Evolutionary conservation across 2,797 vertebrate species (phyloP).

Genomic region (Characodon lateralis): DNA sequence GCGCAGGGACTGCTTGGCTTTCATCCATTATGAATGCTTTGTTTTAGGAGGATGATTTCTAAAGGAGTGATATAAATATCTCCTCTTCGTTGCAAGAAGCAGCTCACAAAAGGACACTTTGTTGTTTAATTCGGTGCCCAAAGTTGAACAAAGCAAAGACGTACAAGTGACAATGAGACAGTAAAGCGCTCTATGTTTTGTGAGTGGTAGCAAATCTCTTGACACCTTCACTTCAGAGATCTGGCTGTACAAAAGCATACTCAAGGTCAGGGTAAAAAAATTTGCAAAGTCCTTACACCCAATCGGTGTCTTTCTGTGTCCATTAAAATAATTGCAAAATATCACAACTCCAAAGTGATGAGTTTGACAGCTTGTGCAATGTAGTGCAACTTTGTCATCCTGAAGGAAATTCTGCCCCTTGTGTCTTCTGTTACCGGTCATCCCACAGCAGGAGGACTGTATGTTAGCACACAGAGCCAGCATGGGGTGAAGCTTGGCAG

Average conservation of each 20-base stretch:
- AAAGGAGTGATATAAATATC: slow-evolving; percentile 77
- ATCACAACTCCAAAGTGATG: slow-evolving; percentile 4
- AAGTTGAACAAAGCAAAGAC: slow-evolving; percentile 42
- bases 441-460: slow-evolving; percentile 31
- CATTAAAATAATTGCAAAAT: slow-evolving; percentile 35
- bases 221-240: slow-evolving; percentile 24
- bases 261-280: slow-evolving; percentile 2
- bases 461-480: slow-evolving; percentile 54
- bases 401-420: slow-evolving; percentile 42
- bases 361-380: slow-evolving; percentile 35
- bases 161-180: slow-evolving; percentile 14
- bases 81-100: slow-evolving; percentile 61
- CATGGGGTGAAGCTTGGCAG: slow-evolving; percentile 43
- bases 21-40: slow-evolving; percentile 77
- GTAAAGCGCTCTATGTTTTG: slow-evolving; percentile 54
- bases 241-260: slow-evolving; percentile 20
- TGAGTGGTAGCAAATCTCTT: slow-evolving; percentile 29
- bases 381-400: slow-evolving; percentile 29
- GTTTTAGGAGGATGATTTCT: slow-evolving; percentile 72
- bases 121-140: slow-evolving; percentile 65
- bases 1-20: slow-evolving; percentile 55
- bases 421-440: slow-evolving; percentile 44
- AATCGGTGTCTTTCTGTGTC: neutral
- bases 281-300: neutral
- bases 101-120: slow-evolving; percentile 50